These are phyloP conservation scores for Agrochola macilenta DNA, from an alignment of 2,888 invertebrate species.

Conservation along the genomic window DNA sequence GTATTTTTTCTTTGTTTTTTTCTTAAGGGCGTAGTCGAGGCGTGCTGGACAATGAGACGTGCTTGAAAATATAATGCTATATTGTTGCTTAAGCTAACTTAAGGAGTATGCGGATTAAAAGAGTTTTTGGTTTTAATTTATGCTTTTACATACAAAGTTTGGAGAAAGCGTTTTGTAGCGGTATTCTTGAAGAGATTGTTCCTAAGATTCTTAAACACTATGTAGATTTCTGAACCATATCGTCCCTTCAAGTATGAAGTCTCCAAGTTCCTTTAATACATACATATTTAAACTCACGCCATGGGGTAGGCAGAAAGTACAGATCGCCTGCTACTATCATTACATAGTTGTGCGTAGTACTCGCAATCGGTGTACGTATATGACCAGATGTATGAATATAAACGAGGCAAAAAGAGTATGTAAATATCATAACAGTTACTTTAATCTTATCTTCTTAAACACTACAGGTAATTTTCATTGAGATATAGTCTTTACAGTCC, in stretches of 20 bases:
- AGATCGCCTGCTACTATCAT: too few species aligned
- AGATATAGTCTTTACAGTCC: not conserved
- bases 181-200: not conserved
- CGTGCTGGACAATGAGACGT: slow-evolving; percentile 83
- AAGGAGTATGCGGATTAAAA: slow-evolving; percentile 59
- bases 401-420: too few species aligned
- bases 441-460: not conserved
- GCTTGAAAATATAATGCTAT: slow-evolving; percentile 78
- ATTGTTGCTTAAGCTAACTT: slow-evolving; percentile 68
- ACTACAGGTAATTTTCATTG: not conserved
- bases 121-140: slow-evolving; percentile 57
- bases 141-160: slow-evolving; percentile 20
- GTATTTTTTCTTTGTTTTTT: slow-evolving; percentile 69
- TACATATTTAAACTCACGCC: too few species aligned
- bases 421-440: too few species aligned
- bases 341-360: too few species aligned
- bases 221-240: not conserved
- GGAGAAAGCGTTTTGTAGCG: not conserved
- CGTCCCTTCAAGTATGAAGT: not conserved
- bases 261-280: not conserved
- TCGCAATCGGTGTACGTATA: too few species aligned
- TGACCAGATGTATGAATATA: too few species aligned
- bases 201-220: not conserved
- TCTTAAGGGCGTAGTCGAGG: slow-evolving; percentile 81
- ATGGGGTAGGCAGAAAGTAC: too few species aligned